A percentile compares a stretch with the other conserved stretches of the same genome.
These are phyloP conservation scores for Drosophila neotestacea DNA, from an alignment of 2,888 invertebrate genomes.

Conservation along the genomic window DNA sequence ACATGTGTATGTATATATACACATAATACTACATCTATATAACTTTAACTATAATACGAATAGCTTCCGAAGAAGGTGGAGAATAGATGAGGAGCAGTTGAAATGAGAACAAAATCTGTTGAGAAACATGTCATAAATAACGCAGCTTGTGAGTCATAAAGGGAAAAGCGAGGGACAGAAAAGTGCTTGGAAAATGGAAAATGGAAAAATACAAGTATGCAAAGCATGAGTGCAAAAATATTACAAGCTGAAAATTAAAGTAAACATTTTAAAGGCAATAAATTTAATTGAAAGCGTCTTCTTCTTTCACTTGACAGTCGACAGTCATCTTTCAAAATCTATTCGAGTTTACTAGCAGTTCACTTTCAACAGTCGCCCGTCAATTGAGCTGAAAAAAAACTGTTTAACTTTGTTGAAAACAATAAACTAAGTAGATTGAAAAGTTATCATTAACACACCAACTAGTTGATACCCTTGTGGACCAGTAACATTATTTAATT, in stretches of 20 bases:
- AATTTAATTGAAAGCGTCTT: slow-evolving; percentile 1
- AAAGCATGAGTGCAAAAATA: not conserved
- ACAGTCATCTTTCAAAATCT: not conserved
- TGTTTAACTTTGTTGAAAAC: not conserved
- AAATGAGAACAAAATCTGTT: slow-evolving; percentile 40
- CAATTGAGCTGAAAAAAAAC: slow-evolving; percentile 55
- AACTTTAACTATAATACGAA: slow-evolving; percentile 17
- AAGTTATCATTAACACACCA: not conserved
- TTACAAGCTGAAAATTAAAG: not conserved
- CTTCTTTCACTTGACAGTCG: slow-evolving; percentile 1
- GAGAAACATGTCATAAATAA: slow-evolving; percentile 66
- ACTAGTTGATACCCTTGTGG: not conserved
- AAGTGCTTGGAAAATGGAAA: not conserved
- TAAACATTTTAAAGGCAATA: not conserved
- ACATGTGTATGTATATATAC: not conserved
- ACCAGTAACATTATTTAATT: no score
- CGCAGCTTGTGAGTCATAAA: slow-evolving; percentile 58
- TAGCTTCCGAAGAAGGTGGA: not conserved
- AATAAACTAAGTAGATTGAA: not conserved
- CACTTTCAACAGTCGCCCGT: slow-evolving; percentile 28
- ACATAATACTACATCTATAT: slow-evolving; percentile 1
- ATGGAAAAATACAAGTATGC: not conserved
- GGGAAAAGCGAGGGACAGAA: slow-evolving; percentile 13
- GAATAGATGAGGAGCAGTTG: not conserved
- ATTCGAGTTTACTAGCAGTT: slow-evolving; percentile 4